A percentile compares a stretch with the other conserved stretches of the same genome.
These are phyloP conservation scores for Fregetta grallaria DNA, from an alignment of 2,113 vertebrate genomes.

Conservation along the genomic window DNA sequence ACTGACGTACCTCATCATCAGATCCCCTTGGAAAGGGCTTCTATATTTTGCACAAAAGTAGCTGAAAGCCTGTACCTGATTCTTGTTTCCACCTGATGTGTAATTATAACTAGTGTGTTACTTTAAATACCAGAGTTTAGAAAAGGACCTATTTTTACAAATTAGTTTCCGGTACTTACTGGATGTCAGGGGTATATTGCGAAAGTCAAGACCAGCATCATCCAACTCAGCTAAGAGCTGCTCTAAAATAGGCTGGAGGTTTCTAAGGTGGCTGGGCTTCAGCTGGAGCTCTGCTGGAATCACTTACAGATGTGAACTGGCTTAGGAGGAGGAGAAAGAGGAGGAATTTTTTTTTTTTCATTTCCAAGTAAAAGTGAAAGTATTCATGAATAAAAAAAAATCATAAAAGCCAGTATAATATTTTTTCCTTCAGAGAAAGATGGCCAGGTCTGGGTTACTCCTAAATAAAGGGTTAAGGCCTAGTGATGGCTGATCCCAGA, in stretches of 20 bases:
- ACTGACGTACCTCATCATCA: neutral
- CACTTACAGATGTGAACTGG: neutral
- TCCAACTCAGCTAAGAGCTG: neutral
- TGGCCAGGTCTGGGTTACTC: neutral
- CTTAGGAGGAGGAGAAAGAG: neutral
- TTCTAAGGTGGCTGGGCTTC: neutral
- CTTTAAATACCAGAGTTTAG: neutral
- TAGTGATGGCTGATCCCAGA: neutral
- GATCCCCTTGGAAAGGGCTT: neutral
- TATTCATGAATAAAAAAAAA: neutral
- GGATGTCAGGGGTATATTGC: neutral
- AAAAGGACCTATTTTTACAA: neutral
- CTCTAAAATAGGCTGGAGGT: neutral
- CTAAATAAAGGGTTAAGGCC: neutral
- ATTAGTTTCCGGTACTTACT: neutral
- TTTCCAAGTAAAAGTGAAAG: neutral
- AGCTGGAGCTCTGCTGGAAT: neutral
- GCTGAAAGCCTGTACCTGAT: neutral
- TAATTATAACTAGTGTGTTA: neutral
- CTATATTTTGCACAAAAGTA: rapidly evolving
- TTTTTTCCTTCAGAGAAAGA: neutral
- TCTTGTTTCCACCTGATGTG: neutral
- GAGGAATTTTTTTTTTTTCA: no score
- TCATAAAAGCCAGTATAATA: neutral
- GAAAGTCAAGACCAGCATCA: neutral